A percentile compares a stretch with the other conserved stretches of the same genome.
These are phyloP conservation scores for Eira barbara DNA, from an alignment of 2,113 vertebrate species.

Conservation along the genomic window DNA sequence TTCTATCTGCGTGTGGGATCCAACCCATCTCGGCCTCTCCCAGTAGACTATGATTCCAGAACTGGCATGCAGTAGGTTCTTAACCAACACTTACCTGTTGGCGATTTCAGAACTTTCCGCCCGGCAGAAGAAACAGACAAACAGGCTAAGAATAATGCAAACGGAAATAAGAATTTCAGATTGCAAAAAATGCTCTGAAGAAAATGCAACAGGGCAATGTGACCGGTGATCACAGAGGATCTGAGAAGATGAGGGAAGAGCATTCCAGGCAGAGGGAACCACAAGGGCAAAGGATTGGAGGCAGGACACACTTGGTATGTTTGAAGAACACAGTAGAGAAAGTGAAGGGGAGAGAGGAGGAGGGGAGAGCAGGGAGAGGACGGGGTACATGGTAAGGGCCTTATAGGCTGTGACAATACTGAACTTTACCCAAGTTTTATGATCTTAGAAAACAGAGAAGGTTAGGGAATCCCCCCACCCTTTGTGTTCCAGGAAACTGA, in stretches of 20 bases:
- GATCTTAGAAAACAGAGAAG: background rate
- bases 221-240: background rate
- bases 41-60: background rate
- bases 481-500: background rate
- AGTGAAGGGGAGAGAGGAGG: background rate
- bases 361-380: background rate
- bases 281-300: background rate
- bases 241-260: background rate
- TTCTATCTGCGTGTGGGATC: background rate
- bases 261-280: background rate
- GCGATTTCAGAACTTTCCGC: background rate
- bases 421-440: background rate
- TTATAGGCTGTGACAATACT: too few relatives aligned
- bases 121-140: background rate
- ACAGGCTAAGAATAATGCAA: too few relatives aligned
- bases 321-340: background rate
- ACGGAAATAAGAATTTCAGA: background rate
- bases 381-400: accelerated
- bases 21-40: background rate
- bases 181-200: background rate
- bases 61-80: background rate
- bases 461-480: background rate
- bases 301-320: background rate
- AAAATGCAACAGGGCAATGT: background rate
- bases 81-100: background rate